Percentiles rank a stretch among this genome's conserved stretches.
Conservation (phyloP, 2,113 vertebrate genomes). For the Tylochromis polylepis region DNA sequence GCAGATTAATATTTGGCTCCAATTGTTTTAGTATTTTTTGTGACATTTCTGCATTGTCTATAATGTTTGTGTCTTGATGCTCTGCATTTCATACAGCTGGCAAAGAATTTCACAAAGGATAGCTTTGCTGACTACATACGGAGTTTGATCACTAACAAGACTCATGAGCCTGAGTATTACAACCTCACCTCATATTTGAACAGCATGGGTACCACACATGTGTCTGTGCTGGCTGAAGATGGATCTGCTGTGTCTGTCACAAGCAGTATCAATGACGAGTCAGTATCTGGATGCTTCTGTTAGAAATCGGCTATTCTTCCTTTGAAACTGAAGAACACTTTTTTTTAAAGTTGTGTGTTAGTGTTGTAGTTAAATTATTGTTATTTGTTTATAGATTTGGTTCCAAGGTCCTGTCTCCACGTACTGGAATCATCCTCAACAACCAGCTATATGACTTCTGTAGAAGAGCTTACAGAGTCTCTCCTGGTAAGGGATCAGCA, state of each 20-base stretch:
- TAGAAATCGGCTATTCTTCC: not conserved
- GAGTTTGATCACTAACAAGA: conserved; percentile 53
- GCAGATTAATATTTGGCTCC: not conserved
- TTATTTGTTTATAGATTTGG: conserved; percentile 79
- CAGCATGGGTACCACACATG: conserved; percentile 67
- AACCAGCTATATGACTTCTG: conserved; percentile 86
- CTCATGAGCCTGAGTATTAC: conserved; percentile 31
- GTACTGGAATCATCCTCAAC: conserved; percentile 85
- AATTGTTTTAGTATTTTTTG: not conserved
- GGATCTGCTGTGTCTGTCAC: conserved; percentile 66
- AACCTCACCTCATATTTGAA: conserved; percentile 15
- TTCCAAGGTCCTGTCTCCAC: conserved; percentile 77
- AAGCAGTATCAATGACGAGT: conserved; percentile 83
- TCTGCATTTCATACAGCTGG: not conserved
- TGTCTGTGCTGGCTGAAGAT: conserved; percentile 70
- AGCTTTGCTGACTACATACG: conserved; percentile 56
- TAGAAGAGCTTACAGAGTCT: conserved; percentile 7
- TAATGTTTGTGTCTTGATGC: no score
- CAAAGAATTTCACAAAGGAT: conserved; percentile 47
- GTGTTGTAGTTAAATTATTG: not conserved
- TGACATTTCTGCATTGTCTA: no score
- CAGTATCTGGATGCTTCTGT: conserved; percentile 44
- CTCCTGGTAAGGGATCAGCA: conserved; percentile 73
- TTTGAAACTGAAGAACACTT: not conserved
- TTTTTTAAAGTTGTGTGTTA: no score